A percentile compares a stretch with the other conserved stretches of the same genome.
Evolutionary conservation across 2,888 invertebrate species (phyloP).

Genomic region (Melipona bicolor): DNA sequence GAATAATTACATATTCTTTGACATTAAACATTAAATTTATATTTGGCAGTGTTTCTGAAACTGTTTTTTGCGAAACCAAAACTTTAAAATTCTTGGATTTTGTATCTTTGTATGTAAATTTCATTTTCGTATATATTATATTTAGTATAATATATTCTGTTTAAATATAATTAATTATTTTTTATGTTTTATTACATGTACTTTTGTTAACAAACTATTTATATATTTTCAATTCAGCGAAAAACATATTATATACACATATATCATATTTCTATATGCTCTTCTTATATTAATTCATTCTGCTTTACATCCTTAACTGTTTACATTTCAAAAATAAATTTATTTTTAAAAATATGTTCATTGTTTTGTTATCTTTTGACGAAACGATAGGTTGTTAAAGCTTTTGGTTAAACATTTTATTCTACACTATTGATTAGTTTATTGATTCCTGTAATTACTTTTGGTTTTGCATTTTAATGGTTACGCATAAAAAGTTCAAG

Average conservation of each 20-base stretch:
- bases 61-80: slow-evolving; percentile 44
- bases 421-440: slow-evolving; percentile 7
- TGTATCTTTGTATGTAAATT: not conserved
- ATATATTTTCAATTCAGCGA: slow-evolving; percentile 17
- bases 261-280: not conserved
- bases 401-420: slow-evolving; percentile 5
- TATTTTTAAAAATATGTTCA: slow-evolving; percentile 29
- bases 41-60: slow-evolving; percentile 55
- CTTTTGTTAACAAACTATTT: slow-evolving; percentile 9
- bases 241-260: slow-evolving; percentile 6
- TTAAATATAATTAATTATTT: slow-evolving; percentile 28
- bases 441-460: slow-evolving; percentile 10
- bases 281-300: slow-evolving; percentile 24
- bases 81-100: slow-evolving; percentile 5
- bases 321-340: slow-evolving; percentile 46
- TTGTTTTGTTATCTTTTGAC: not conserved
- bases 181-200: not conserved
- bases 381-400: slow-evolving; percentile 12
- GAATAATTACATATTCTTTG: slow-evolving; percentile 34
- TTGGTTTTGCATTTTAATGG: slow-evolving; percentile 14
- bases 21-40: slow-evolving; percentile 32
- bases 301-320: slow-evolving; percentile 19
- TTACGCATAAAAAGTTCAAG: slow-evolving; percentile 55
- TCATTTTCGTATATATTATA: not conserved
- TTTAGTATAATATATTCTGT: not conserved